Evolutionary conservation across 2,888 invertebrate species (phyloP).

Genomic region (Smittia sp.): DNA sequence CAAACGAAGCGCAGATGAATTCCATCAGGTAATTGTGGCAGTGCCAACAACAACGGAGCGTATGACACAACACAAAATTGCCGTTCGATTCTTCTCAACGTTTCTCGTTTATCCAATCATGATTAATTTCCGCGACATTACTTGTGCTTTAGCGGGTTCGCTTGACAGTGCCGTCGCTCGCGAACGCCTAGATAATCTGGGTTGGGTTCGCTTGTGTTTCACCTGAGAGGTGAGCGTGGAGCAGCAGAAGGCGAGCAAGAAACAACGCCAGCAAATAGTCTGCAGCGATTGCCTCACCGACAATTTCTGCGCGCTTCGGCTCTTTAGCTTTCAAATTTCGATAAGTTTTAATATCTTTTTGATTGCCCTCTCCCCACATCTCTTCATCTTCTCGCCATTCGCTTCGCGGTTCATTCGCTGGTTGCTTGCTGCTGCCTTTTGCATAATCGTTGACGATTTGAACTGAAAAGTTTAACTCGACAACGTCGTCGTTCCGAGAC

Average conservation of each 20-base stretch:
- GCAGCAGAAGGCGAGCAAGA: not conserved
- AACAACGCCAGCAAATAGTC: not conserved
- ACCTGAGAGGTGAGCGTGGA: not conserved
- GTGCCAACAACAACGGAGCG: not conserved
- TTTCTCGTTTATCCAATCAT: not conserved
- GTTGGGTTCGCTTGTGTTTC: too few species aligned
- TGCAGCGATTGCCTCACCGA: not conserved
- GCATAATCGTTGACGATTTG: not conserved
- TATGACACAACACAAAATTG: not conserved
- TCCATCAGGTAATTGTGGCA: too few species aligned
- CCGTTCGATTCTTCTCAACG: not conserved
- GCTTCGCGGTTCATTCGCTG: too few species aligned
- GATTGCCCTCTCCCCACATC: conserved; percentile 5
- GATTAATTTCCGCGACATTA: conserved; percentile 19
- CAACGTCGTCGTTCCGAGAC: not conserved
- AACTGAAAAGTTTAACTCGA: not conserved
- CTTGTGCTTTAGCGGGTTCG: not conserved
- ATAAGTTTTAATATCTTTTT: conserved; percentile 28
- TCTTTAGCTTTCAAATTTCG: not conserved
- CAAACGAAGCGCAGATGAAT: not conserved
- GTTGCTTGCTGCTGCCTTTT: too few species aligned
- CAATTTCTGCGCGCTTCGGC: not conserved
- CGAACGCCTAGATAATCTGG: too few species aligned
- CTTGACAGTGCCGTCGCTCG: not conserved
- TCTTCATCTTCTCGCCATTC: not conserved